Percentiles rank a stretch among this genome's conserved stretches.
phyloP scores from a whole-genome alignment of 2,888 invertebrate genomes.

The Oligia fasciuncula region DNA sequence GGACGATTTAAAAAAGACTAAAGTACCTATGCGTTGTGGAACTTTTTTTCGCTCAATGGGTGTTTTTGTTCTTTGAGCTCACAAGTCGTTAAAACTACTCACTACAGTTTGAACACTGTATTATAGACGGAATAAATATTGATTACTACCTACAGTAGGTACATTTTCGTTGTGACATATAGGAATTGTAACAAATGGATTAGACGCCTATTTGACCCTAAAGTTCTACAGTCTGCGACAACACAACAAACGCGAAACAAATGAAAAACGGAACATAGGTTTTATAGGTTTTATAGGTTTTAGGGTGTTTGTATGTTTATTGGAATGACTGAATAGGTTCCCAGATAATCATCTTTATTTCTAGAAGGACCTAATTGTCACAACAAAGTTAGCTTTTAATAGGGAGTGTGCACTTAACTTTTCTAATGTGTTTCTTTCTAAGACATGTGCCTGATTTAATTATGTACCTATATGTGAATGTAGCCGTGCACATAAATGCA shows the following conservation, averaged over 20 bases:
- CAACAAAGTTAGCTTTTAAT: constrained; percentile 1
- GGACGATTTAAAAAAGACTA: not conserved
- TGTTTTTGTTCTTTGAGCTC: not conserved
- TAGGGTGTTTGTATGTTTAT: not conserved
- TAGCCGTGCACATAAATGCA: constrained; percentile 18
- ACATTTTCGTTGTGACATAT: not conserved
- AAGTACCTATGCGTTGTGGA: not conserved
- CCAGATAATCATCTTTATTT: constrained; percentile 20
- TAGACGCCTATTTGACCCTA: not conserved
- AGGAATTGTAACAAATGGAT: not conserved
- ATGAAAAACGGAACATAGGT: not conserved
- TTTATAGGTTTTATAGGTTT: no score
- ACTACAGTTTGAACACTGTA: not conserved
- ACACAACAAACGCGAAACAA: not conserved
- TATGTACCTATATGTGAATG: not conserved
- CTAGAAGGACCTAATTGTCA: constrained; percentile 5
- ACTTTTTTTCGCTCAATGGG: not conserved
- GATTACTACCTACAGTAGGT: not conserved
- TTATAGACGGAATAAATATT: not conserved
- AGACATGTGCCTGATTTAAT: not conserved
- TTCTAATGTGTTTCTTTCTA: not conserved
- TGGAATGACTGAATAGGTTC: constrained; percentile 6
- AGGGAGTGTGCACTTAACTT: not conserved
- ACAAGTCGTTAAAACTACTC: not conserved
- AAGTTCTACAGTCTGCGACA: not conserved